Conservation (phyloP, 1,140 invertebrate species). For the Megathymus violae region DNA sequence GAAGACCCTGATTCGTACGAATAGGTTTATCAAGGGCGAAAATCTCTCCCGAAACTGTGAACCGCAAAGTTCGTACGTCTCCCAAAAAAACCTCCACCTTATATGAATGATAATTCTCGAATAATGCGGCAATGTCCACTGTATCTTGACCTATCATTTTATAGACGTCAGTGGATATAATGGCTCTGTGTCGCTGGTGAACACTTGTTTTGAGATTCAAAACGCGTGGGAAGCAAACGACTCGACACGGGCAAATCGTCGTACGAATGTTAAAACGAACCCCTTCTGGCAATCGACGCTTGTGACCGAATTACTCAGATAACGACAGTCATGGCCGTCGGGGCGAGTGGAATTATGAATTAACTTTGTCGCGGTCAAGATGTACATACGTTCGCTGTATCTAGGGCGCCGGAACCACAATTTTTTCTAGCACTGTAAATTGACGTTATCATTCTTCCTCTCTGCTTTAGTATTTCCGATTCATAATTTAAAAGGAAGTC, state of each 20-base stretch:
- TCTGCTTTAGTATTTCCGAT: too few relatives aligned
- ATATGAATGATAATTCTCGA: slow-evolving; percentile 17
- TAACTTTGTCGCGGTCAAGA: background rate
- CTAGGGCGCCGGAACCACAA: too few relatives aligned
- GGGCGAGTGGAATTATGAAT: slow-evolving; percentile 6
- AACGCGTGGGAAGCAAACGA: slow-evolving; percentile 18
- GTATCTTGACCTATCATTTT: background rate
- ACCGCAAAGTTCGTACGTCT: slow-evolving; percentile 20
- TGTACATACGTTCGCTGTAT: background rate
- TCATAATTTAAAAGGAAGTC: too few relatives aligned
- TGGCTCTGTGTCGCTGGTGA: background rate
- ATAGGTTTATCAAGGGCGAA: slow-evolving; percentile 12
- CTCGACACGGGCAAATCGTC: slow-evolving; percentile 28
- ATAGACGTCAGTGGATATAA: background rate
- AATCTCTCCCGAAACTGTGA: slow-evolving; percentile 20
- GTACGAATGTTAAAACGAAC: slow-evolving; percentile 31
- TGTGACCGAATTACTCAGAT: slow-evolving; percentile 31
- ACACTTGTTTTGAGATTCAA: slow-evolving; percentile 28
- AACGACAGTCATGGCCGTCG: background rate
- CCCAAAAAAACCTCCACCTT: slow-evolving; percentile 16
- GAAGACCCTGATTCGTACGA: background rate
- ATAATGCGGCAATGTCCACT: slow-evolving; percentile 8
- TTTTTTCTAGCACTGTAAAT: too few relatives aligned
- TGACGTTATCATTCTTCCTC: too few relatives aligned
- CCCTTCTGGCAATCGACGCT: slow-evolving; percentile 23